phyloP scores from a whole-genome alignment of 1,140 invertebrate species.

The Phortica variegata region DNA sequence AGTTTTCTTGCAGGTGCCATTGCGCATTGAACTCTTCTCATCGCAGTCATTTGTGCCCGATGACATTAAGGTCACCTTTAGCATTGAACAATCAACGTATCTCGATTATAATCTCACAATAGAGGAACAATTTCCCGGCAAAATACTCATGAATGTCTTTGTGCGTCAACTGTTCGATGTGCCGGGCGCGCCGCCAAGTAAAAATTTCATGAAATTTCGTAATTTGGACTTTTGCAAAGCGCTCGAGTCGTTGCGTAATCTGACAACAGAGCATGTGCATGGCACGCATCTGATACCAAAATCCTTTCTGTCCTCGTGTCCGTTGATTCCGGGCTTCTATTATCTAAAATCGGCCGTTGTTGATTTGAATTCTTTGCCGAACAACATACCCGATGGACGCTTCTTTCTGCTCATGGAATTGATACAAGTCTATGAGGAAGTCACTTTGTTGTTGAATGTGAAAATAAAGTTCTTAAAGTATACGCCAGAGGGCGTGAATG shows the following conservation, averaged over 20 bases:
- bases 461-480: conserved; percentile 25
- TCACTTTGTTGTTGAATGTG: conserved; percentile 25
- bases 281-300: conserved; percentile 23
- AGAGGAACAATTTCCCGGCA: conserved; percentile 30
- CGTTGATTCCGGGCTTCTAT: conserved; percentile 35
- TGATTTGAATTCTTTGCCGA: conserved; percentile 14
- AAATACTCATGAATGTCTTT: conserved; percentile 34
- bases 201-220: conserved; percentile 26
- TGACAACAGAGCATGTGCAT: conserved; percentile 16
- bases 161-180: conserved; percentile 22
- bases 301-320: conserved; percentile 34
- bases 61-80: conserved; percentile 19
- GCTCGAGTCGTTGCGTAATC: conserved; percentile 28
- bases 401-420: conserved; percentile 31
- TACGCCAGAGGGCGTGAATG: not conserved
- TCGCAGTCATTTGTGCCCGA: conserved; percentile 37
- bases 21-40: conserved; percentile 31
- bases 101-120: conserved; percentile 31
- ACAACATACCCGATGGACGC: conserved; percentile 26
- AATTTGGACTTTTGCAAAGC: conserved; percentile 35
- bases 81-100: conserved; percentile 13
- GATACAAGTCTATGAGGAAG: conserved; percentile 41
- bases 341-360: conserved; percentile 13
- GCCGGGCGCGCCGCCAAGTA: conserved; percentile 15
- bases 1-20: conserved; percentile 7